A percentile compares a stretch with the other conserved stretches of the same genome.
phyloP scores from a whole-genome alignment of 1,140 invertebrate species.

The Radopholus similis region DNA sequence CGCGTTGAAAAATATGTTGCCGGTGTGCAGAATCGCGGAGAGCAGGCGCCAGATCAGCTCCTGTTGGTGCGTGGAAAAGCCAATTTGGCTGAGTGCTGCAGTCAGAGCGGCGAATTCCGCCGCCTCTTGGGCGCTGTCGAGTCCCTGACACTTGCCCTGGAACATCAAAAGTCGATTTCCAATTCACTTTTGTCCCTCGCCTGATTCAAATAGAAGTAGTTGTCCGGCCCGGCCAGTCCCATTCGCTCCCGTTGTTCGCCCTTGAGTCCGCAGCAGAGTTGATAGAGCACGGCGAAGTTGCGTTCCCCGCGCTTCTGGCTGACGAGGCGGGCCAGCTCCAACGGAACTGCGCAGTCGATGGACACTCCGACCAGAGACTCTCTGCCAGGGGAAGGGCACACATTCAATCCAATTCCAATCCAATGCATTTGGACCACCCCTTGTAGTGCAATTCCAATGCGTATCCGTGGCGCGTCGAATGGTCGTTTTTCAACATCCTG shows the following conservation, averaged over 20 bases:
- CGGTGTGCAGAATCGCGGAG: constrained; percentile 29
- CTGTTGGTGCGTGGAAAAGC: constrained; percentile 29
- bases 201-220: constrained; percentile 41
- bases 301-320: constrained; percentile 21
- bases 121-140: not conserved
- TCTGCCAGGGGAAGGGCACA: not conserved
- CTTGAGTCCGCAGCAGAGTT: constrained; percentile 26
- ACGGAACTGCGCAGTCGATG: constrained; percentile 7
- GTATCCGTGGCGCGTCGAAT: constrained; percentile 24
- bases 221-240: constrained; percentile 20
- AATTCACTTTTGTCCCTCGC: constrained; percentile 1
- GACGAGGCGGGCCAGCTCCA: constrained; percentile 25
- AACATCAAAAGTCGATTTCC: constrained; percentile 1
- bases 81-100: constrained; percentile 16
- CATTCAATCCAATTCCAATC: too few species aligned
- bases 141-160: constrained; percentile 20
- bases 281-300: constrained; percentile 35
- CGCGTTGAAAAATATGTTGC: constrained; percentile 29
- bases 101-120: constrained; percentile 6
- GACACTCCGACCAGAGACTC: constrained; percentile 13
- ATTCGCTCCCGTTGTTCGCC: constrained; percentile 14
- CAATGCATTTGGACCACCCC: constrained; percentile 15
- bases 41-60: constrained; percentile 30
- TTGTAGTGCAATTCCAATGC: constrained; percentile 23
- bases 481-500: constrained; percentile 31